phyloP scores from a whole-genome alignment of 2,888 invertebrate genomes.

The Xiphydria camelus region DNA sequence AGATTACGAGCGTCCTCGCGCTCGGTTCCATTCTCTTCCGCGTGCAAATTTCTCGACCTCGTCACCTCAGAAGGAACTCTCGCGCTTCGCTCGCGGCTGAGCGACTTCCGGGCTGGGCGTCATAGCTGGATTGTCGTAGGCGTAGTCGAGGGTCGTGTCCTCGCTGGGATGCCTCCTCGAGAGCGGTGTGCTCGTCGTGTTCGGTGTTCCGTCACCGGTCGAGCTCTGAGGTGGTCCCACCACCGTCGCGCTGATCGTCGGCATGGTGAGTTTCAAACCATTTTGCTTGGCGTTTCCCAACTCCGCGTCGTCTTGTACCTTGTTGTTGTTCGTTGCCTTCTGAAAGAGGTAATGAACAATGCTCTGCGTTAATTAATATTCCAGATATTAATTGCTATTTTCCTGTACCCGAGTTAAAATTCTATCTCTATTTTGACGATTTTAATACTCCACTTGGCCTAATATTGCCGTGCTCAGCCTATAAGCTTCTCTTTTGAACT shows the following conservation, averaged over 20 bases:
- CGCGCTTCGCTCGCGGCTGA: constrained; percentile 41
- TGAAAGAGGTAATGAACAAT: constrained; percentile 16
- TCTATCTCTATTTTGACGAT: no score
- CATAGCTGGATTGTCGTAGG: constrained; percentile 79
- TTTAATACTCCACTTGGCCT: no score
- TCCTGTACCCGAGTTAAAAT: no score
- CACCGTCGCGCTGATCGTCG: constrained; percentile 46
- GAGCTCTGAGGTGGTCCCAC: constrained; percentile 22
- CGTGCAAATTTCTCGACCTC: no score
- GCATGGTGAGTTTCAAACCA: constrained; percentile 44
- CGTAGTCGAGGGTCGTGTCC: constrained; percentile 75
- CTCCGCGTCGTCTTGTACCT: constrained; percentile 41
- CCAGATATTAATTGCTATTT: not conserved
- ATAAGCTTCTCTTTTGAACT: no score
- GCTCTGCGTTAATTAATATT: not conserved
- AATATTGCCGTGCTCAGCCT: no score
- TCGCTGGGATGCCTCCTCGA: constrained; percentile 76
- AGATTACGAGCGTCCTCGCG: no score
- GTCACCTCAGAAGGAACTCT: constrained; percentile 51
- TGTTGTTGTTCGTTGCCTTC: constrained; percentile 35
- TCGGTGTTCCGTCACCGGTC: constrained; percentile 63
- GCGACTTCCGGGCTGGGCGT: constrained; percentile 63
- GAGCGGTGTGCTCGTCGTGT: constrained; percentile 72
- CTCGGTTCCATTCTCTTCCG: no score
- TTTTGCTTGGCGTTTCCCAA: constrained; percentile 33